A percentile compares a stretch with the other conserved stretches of the same genome.
phyloP scores from a whole-genome alignment of 2,888 invertebrate species.

The Lucinisca nassula region DNA sequence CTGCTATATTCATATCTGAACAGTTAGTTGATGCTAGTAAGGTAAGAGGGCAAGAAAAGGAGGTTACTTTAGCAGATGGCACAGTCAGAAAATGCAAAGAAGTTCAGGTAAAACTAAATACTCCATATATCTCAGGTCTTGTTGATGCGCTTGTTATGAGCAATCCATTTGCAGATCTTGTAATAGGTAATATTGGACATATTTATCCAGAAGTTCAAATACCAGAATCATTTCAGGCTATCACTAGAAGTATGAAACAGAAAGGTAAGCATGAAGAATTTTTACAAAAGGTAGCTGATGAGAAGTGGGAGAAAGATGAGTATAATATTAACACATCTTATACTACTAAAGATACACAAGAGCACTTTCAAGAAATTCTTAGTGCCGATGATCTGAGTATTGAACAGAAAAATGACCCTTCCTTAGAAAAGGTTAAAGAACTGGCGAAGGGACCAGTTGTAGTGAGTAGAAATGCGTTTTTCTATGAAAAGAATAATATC shows the following conservation, averaged over 20 bases:
- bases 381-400: neutral
- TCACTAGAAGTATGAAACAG: neutral
- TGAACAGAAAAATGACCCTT: neutral
- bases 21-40: neutral
- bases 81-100: neutral
- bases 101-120: neutral
- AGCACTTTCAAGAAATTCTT: neutral
- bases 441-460: neutral
- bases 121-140: constrained; percentile 2
- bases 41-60: neutral
- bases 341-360: neutral
- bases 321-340: neutral
- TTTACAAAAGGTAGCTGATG: neutral
- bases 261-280: neutral
- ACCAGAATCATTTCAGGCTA: neutral
- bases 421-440: neutral
- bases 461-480: neutral
- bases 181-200: constrained; percentile 14
- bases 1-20: constrained; percentile 6
- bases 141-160: constrained; percentile 2
- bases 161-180: constrained; percentile 18
- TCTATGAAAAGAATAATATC: neutral
- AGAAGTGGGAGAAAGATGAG: neutral
- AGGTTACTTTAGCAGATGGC: neutral
- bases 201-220: neutral